phyloP scores from a whole-genome alignment of 2,797 vertebrate species.

The Bothrops alternatus region DNA sequence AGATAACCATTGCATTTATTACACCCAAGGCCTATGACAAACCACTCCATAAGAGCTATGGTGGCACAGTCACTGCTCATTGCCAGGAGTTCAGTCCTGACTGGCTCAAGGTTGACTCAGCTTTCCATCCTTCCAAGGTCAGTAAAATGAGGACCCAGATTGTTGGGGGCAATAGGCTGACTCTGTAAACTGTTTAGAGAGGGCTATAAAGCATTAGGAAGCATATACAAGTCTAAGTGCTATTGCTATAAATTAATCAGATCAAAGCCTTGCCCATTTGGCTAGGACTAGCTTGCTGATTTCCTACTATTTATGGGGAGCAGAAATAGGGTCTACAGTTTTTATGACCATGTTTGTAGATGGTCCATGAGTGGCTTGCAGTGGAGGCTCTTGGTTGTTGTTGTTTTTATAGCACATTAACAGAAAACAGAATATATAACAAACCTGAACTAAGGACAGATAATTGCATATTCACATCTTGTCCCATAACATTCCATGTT shows the following conservation, averaged over 20 bases:
- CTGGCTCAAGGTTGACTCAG: not conserved
- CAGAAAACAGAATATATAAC: not conserved
- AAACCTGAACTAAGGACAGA: not conserved
- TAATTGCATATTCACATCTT: not conserved
- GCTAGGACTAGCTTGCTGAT: not conserved
- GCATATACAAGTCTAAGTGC: not conserved
- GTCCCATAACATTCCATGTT: not conserved
- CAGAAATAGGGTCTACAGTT: not conserved
- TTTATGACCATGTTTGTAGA: not conserved
- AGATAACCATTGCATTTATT: not conserved
- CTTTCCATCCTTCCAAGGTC: not conserved
- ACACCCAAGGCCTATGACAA: not conserved
- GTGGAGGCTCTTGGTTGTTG: not conserved
- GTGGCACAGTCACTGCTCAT: not conserved
- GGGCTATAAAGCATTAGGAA: not conserved
- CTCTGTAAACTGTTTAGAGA: not conserved
- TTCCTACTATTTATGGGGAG: not conserved
- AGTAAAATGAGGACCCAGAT: not conserved
- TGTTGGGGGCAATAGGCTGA: not conserved
- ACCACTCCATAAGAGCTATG: not conserved
- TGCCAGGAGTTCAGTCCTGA: not conserved
- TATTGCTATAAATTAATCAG: not conserved
- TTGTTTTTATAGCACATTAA: not conserved
- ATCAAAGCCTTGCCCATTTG: not conserved
- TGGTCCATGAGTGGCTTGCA: not conserved